These are phyloP conservation scores for Blomia tropicalis DNA, from an alignment of 2,888 invertebrate genomes.

Conservation along the genomic window DNA sequence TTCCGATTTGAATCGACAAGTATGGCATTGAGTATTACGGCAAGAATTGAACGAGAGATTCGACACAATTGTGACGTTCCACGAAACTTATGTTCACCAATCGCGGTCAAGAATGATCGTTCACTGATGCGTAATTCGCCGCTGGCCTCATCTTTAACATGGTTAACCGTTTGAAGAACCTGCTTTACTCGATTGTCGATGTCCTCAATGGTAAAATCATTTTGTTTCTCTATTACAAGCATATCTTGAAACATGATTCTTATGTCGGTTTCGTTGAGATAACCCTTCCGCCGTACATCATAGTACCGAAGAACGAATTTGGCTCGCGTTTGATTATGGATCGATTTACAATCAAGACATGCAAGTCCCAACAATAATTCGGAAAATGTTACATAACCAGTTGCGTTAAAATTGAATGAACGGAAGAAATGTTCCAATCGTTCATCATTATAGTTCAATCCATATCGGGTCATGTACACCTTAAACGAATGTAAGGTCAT, in stretches of 20 bases:
- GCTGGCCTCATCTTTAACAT: not conserved
- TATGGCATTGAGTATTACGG: no score
- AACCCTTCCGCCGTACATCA: slow-evolving; percentile 33
- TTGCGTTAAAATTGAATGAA: slow-evolving; percentile 12
- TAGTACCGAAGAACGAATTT: slow-evolving; percentile 52
- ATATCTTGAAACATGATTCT: not conserved
- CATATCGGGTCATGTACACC: slow-evolving; percentile 22
- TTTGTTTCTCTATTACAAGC: not conserved
- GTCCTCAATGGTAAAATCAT: no score
- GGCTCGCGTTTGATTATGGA: slow-evolving; percentile 48
- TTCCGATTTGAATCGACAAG: no score
- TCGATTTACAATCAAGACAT: slow-evolving; percentile 48
- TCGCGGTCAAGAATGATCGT: no score
- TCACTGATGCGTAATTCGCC: not conserved
- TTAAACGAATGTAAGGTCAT: slow-evolving; percentile 22
- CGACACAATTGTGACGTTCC: no score
- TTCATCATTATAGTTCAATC: slow-evolving; percentile 6
- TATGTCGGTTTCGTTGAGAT: not conserved
- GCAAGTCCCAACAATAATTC: slow-evolving; percentile 48
- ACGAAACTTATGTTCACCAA: no score
- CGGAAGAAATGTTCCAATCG: not conserved
- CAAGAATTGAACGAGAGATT: slow-evolving; percentile 49
- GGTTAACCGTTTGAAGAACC: slow-evolving; percentile 8
- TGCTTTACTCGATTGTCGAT: not conserved
- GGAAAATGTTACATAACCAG: slow-evolving; percentile 2